Conservation (phyloP, 2,797 vertebrate species). For the Florisuga fusca region DNA sequence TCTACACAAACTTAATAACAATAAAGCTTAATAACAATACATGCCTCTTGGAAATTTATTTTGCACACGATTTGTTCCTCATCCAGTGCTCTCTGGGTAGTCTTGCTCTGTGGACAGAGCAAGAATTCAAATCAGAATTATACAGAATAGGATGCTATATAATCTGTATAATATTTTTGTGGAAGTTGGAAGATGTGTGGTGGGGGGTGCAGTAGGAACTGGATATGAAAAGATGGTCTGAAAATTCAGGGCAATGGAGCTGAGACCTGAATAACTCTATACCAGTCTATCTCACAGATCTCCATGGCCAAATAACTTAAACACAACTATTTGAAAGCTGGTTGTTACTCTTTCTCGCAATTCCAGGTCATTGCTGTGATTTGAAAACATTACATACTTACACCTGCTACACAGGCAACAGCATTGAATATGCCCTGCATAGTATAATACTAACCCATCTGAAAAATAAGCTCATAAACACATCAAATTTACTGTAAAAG, state of each 20-base stretch:
- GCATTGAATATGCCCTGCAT: neutral
- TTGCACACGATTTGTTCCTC: neutral
- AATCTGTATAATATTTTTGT: neutral
- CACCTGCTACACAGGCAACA: neutral
- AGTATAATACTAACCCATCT: neutral
- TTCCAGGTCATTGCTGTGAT: neutral
- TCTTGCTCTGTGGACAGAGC: neutral
- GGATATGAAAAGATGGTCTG: neutral
- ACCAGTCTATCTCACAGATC: fast-evolving
- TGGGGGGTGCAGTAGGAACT: neutral
- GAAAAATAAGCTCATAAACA: neutral
- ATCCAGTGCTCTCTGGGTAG: neutral
- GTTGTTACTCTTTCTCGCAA: neutral
- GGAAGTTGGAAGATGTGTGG: neutral
- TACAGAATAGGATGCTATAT: neutral
- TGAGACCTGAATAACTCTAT: neutral
- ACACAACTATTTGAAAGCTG: neutral
- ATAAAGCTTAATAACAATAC: too few relatives aligned
- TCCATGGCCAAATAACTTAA: neutral
- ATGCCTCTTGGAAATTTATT: neutral
- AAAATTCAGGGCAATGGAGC: neutral
- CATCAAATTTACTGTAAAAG: neutral
- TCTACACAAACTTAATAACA: neutral
- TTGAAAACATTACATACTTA: neutral
- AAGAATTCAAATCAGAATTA: neutral